These are phyloP conservation scores for Pemphredon lugubris DNA, from an alignment of 2,888 invertebrate species.

Conservation along the genomic window DNA sequence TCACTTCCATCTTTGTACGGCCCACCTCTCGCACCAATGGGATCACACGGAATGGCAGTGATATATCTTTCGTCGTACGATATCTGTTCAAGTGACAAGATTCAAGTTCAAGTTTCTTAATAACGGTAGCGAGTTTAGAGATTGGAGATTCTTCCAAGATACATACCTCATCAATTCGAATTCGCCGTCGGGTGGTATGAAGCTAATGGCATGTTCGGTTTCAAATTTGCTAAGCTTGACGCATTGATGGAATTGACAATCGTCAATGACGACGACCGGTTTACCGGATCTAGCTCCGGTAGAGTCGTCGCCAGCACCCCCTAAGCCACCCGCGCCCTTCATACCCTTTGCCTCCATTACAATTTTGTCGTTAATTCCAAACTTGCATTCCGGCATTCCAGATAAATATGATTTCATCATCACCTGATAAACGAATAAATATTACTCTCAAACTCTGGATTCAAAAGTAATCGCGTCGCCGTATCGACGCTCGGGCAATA, in stretches of 20 bases:
- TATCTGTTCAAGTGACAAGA: slow-evolving; percentile 84
- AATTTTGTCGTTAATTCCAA: slow-evolving; percentile 99
- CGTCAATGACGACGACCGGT: slow-evolving; percentile 99
- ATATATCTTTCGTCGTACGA: slow-evolving; percentile 99
- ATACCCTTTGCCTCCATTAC: slow-evolving; percentile 98
- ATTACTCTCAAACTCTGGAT: too few relatives aligned
- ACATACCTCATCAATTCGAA: slow-evolving; percentile 98
- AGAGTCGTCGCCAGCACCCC: slow-evolving; percentile 85
- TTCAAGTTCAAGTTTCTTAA: not conserved
- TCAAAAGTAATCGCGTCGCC: too few relatives aligned
- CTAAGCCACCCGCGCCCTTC: slow-evolving; percentile 83
- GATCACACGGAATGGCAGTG: slow-evolving; percentile 99
- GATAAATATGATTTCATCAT: slow-evolving; percentile 99
- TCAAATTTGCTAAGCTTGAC: slow-evolving; percentile 99
- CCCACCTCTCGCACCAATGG: slow-evolving; percentile 99
- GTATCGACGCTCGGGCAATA: too few relatives aligned
- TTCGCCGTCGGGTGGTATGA: slow-evolving; percentile 99
- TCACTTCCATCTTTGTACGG: slow-evolving; percentile 99
- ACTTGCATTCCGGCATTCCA: slow-evolving; percentile 99
- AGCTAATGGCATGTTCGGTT: slow-evolving; percentile 99
- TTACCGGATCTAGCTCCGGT: slow-evolving; percentile 94
- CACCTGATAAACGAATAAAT: slow-evolving; percentile 82
- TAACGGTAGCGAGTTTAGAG: too few relatives aligned
- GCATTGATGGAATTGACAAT: slow-evolving; percentile 99
- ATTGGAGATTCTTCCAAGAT: too few relatives aligned